Evolutionary conservation across 2,888 invertebrate genomes (phyloP).

Genomic region (Ophraella communa): DNA sequence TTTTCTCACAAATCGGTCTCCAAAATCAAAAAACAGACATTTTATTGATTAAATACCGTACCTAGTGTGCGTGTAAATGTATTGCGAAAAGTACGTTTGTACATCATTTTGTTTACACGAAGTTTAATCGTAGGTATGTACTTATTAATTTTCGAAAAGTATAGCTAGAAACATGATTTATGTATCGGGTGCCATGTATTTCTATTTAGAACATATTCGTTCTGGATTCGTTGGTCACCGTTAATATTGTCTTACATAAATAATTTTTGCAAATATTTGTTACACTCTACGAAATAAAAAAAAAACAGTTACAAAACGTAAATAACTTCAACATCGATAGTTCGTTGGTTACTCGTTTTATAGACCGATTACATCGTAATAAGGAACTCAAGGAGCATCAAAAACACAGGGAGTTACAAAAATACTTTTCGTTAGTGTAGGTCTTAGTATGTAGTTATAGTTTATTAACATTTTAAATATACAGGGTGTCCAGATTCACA

Average conservation of each 20-base stretch:
- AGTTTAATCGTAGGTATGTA: not conserved
- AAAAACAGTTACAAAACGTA: not conserved
- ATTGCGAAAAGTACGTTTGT: conserved; percentile 12
- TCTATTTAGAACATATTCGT: not conserved
- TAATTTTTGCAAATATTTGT: not conserved
- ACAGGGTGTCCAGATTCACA: not conserved
- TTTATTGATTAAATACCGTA: not conserved
- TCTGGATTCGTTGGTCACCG: not conserved
- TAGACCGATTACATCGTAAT: not conserved
- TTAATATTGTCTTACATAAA: not conserved
- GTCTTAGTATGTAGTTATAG: conserved; percentile 8
- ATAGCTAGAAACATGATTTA: not conserved
- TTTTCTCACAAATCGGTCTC: not conserved
- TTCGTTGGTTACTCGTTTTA: not conserved
- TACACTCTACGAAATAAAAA: not conserved
- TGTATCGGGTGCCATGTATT: not conserved
- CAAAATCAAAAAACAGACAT: not conserved
- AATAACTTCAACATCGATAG: not conserved
- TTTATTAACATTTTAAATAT: not conserved
- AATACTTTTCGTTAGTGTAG: conserved; percentile 13
- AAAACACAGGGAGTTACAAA: not conserved
- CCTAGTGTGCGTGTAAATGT: not conserved
- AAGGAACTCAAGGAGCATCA: not conserved
- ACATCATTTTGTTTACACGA: not conserved
- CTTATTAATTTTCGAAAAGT: not conserved